Evolutionary conservation across 1,140 invertebrate species (phyloP), one percentile per base, ranked within the genome.

Genomic region (Tetramorium alpestre): DNA sequence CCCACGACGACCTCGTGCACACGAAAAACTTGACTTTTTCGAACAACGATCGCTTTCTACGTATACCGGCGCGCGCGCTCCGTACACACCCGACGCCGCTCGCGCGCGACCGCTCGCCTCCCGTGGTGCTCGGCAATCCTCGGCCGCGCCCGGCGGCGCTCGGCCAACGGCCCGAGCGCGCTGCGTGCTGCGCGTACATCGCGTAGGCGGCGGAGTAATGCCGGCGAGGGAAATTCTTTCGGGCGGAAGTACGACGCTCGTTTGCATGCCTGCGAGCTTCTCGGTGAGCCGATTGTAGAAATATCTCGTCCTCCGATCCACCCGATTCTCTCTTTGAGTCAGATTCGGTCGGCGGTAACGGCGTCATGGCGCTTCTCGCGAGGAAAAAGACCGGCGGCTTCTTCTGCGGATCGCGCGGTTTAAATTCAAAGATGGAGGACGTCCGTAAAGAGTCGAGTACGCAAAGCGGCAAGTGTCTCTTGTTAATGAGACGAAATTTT

Each of bases 61-160:
- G 28, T 49, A 49, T 49, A 49, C 80, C 80, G 54, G 80, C 69
- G 80, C 80, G 78, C 78, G 69, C 80, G 54, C 7, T 84, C 28
- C 80, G 22, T 84, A 84, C 80, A 84, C 80, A 84, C 80, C 80
- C 80, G 80, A 84, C 69, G 80, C 80, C 80, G 80, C 80, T 84
- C 80, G 80, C 80, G 49, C 77, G 77, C 77, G 77, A 41, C 58
- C 51, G 56, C 64, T 2, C 51, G 18, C 77, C 41, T 73, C 67
- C 76, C 41, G 76, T 28, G 18, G 22, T 16, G 33, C 13, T 76
- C 72, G 72, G 60, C 44, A 0, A 16, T 8, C 16, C 25, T 33
- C 70, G 70, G 22, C 28, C 11, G 11, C 3, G 64, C 16, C 41
- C 77, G 77, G 62, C n/a, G 3, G n/a, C n/a, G 11, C 28, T 47